phyloP scores from a whole-genome alignment of 2,113 vertebrate species.

The Podarcis raffonei region DNA sequence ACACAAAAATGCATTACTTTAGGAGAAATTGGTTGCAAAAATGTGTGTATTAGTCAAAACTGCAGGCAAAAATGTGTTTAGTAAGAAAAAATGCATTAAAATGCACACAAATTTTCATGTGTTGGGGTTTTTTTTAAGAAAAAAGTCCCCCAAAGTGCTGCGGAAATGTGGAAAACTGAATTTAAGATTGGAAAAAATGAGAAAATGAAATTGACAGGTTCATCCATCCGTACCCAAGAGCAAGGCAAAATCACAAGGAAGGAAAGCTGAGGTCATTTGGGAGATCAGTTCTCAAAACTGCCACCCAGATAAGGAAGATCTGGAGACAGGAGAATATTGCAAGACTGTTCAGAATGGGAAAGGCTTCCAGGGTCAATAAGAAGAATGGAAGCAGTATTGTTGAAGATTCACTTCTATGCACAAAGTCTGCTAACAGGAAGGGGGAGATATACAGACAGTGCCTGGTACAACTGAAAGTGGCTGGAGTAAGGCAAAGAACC shows the following conservation, averaged over 20 bases:
- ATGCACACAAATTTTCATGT: no score
- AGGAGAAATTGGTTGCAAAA: no score
- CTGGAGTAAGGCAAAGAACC: neutral
- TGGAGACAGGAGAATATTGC: neutral
- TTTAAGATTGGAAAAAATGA: neutral
- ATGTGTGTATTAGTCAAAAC: no score
- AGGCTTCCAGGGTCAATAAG: neutral
- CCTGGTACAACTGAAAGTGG: neutral
- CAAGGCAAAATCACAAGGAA: neutral
- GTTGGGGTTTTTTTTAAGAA: no score
- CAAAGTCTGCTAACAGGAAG: neutral
- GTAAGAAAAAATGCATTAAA: no score
- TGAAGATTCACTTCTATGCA: neutral
- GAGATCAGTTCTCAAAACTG: neutral
- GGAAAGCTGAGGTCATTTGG: neutral
- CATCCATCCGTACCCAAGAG: neutral
- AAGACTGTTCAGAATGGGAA: neutral
- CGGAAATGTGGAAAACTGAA: no score
- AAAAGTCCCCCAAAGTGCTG: no score
- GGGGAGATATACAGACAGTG: neutral
- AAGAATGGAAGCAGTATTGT: neutral
- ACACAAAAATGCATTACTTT: no score
- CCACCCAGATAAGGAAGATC: neutral
- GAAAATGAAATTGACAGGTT: neutral
- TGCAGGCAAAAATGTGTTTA: no score